phyloP scores from a whole-genome alignment of 2,797 vertebrate species.

The Hozukius guyotensis region DNA sequence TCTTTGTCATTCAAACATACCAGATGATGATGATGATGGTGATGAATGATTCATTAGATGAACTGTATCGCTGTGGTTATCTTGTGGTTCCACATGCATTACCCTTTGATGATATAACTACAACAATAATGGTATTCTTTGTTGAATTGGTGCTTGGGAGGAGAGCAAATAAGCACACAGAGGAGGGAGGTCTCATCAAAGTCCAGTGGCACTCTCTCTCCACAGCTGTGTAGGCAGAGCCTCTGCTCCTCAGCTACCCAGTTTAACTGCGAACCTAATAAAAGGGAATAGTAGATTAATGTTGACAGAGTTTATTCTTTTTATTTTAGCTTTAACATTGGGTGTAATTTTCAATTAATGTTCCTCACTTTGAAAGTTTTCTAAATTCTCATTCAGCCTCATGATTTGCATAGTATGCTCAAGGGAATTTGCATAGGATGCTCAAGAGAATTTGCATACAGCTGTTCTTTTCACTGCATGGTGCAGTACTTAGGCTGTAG shows the following conservation, averaged over 20 bases:
- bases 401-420: not conserved
- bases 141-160: slow-evolving; percentile 10
- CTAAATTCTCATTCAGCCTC: not conserved
- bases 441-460: not conserved
- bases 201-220: slow-evolving; percentile 7
- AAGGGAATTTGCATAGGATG: not conserved
- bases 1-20: not conserved
- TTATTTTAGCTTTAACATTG: not conserved
- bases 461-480: not conserved
- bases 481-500: slow-evolving; percentile 8
- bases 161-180: slow-evolving; percentile 50
- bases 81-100: not conserved
- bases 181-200: slow-evolving; percentile 57
- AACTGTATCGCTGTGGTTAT: slow-evolving; percentile 9
- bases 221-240: slow-evolving; percentile 31
- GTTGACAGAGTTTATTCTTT: not conserved
- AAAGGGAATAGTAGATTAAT: not conserved
- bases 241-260: not conserved
- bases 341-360: not conserved
- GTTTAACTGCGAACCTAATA: not conserved
- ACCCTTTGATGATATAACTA: slow-evolving; percentile 31
- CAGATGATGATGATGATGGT: not conserved
- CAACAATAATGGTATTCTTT: slow-evolving; percentile 20
- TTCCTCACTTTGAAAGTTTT: not conserved
- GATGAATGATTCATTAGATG: slow-evolving; percentile 13